These are phyloP conservation scores for Synanthedon vespiformis DNA, from an alignment of 2,888 invertebrate species.

Conservation along the genomic window DNA sequence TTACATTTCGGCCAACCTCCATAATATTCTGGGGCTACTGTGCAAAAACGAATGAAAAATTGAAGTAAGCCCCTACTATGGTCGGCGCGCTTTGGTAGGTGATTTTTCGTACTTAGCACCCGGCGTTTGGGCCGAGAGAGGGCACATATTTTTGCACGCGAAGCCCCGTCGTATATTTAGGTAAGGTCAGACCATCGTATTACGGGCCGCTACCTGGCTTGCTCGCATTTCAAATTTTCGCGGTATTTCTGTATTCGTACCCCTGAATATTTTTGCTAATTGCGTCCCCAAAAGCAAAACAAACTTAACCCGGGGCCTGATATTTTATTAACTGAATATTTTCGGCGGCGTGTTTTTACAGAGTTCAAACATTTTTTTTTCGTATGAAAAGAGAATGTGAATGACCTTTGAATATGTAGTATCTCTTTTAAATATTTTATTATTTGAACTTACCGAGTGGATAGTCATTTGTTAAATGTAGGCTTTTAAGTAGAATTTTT, in stretches of 20 bases:
- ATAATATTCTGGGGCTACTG: neutral
- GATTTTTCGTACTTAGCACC: constrained; percentile 8
- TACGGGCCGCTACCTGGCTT: neutral
- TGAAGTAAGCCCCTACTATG: constrained; percentile 1
- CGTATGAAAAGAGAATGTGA: neutral
- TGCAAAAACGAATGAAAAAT: constrained; percentile 6
- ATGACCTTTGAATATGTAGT: no score
- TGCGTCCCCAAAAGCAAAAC: neutral
- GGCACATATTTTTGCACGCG: neutral
- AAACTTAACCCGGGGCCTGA: neutral
- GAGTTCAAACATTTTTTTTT: neutral
- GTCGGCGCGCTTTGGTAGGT: constrained; percentile 6
- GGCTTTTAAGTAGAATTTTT: no score
- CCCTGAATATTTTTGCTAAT: neutral
- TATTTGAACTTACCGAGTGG: no score
- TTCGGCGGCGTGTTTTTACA: neutral
- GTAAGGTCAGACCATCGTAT: neutral
- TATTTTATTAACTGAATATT: neutral
- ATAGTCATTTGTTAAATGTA: no score
- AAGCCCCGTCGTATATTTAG: neutral
- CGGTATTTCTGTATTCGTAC: neutral
- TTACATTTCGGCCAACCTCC: neutral
- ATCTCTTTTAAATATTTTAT: no score
- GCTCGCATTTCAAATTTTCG: neutral
- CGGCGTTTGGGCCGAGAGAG: constrained; percentile 4